Evolutionary conservation across 2,797 vertebrate species (phyloP), one percentile per base, ranked within the genome.

Genomic region (Acanthurus tractus): DNA sequence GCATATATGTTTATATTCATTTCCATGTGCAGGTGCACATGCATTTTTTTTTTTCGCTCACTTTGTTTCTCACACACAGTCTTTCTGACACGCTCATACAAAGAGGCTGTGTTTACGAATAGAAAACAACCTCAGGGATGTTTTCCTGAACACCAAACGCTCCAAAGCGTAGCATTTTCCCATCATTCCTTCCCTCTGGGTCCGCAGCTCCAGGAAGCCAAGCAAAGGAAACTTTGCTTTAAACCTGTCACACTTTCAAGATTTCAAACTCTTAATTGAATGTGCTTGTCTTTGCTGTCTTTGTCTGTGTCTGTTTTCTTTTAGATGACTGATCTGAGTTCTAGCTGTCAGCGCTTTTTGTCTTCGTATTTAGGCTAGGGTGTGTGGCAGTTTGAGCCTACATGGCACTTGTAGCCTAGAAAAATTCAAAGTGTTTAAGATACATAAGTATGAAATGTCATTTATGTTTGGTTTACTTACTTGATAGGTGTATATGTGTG

Each of bases 91-190:
- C 9, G 34, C 36, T 62, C 63, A 34, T 68, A 81, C 79, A 85
- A 74, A 74, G 55, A 57, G 9, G 50, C n/a, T 45, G 61, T 63
- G 63, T 75, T 76, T 85, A 78, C 74, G 82, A 81, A 78, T 86
- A 86, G 74, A 82, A 86, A 89, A 89, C 78, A 82, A 81, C 84
- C 82, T 71, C n/a, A 8, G 74, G 87, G 77, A 74, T 76, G 57
- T 77, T 89, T 77, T 71, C 53, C 17, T 71, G 36, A 88, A 82
- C 75, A 85, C 59, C 56, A 86, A 76, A 84, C 23, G 20, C 76
- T 73, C 59, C 57, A 62, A 72, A 78, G 54, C 63, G 52, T 53
- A 44, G 34, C 34, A 50, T 65, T 74, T 79, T 63, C 61, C 54
- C 76, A 66, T 65, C 46, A 46, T 79, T 81, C 50, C 63, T 67